Percentiles rank a stretch among this genome's conserved stretches.
Conservation (phyloP, 2,797 vertebrate genomes). For the Peromyscus aztecus region DNA sequence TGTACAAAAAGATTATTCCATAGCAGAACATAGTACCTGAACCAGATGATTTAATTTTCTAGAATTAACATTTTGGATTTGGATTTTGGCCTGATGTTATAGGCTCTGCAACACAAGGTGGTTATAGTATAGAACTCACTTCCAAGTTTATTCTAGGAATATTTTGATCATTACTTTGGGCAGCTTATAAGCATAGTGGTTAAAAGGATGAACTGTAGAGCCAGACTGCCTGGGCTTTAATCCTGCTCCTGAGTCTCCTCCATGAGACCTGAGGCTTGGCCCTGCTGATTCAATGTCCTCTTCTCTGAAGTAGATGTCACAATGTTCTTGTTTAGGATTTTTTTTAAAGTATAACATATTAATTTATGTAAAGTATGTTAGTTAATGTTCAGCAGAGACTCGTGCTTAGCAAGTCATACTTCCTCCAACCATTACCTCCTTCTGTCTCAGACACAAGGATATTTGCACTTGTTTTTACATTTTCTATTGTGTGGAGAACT, state of each 20-base stretch:
- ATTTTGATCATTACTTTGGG: conserved; percentile 40
- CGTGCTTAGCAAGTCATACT: neutral
- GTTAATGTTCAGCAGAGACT: neutral
- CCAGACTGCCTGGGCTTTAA: conserved; percentile 36
- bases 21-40: neutral
- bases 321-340: neutral
- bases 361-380: neutral
- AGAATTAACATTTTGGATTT: conserved; percentile 8
- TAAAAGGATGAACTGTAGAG: conserved; percentile 22
- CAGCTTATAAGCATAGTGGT: neutral
- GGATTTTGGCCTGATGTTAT: neutral
- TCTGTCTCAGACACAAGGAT: conserved; percentile 31
- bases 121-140: neutral
- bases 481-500: conserved; percentile 18
- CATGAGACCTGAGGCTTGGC: neutral
- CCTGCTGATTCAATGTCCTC: conserved; percentile 17
- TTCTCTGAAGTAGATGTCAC: neutral
- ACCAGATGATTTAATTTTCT: neutral
- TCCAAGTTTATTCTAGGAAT: conserved; percentile 8
- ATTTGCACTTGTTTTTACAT: neutral
- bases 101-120: neutral
- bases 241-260: neutral
- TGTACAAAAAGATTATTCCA: neutral
- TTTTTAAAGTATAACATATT: conserved; percentile 15
- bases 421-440: neutral